Conservation (phyloP, 1,140 invertebrate species). For the Vanessa tameamea region DNA sequence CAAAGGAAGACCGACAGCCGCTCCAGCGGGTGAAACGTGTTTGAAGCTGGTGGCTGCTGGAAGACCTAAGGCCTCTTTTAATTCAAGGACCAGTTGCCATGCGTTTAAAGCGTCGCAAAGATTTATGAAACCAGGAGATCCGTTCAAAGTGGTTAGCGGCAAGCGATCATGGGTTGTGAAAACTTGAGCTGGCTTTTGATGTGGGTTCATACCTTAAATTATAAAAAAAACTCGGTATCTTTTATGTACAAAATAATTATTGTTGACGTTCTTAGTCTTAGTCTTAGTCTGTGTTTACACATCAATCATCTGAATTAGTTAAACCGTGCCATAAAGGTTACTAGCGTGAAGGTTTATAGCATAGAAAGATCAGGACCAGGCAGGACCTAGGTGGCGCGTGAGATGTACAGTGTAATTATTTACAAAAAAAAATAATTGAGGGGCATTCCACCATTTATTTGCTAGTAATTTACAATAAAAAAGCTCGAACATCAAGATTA, state of each 20-base stretch:
- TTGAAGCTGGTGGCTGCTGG: slow-evolving; percentile 99
- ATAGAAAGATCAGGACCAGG: too few species aligned
- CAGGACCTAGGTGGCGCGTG: too few species aligned
- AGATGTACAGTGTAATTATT: too few species aligned
- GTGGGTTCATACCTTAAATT: slow-evolving; percentile 92
- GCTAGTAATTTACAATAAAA: too few species aligned
- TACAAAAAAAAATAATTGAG: too few species aligned
- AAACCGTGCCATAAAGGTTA: too few species aligned
- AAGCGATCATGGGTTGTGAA: slow-evolving; percentile 91
- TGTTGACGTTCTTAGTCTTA: background rate
- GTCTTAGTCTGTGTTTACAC: too few species aligned
- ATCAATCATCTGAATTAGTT: too few species aligned
- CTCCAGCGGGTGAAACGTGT: slow-evolving; percentile 97
- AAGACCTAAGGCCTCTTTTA: slow-evolving; percentile 88
- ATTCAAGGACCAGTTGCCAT: slow-evolving; percentile 96
- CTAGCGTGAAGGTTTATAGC: too few species aligned
- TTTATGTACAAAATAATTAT: background rate
- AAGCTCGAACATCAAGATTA: too few species aligned
- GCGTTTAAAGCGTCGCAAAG: slow-evolving; percentile 98
- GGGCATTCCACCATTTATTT: too few species aligned
- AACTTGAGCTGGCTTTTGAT: slow-evolving; percentile 97
- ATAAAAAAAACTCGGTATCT: background rate
- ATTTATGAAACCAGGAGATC: slow-evolving; percentile 98
- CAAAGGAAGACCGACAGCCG: slow-evolving; percentile 93
- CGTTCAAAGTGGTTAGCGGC: slow-evolving; percentile 95